Percentiles rank a stretch among this genome's conserved stretches.
These are phyloP conservation scores for Margaritifera margaritifera DNA, from an alignment of 2,888 invertebrate genomes.

Conservation along the genomic window DNA sequence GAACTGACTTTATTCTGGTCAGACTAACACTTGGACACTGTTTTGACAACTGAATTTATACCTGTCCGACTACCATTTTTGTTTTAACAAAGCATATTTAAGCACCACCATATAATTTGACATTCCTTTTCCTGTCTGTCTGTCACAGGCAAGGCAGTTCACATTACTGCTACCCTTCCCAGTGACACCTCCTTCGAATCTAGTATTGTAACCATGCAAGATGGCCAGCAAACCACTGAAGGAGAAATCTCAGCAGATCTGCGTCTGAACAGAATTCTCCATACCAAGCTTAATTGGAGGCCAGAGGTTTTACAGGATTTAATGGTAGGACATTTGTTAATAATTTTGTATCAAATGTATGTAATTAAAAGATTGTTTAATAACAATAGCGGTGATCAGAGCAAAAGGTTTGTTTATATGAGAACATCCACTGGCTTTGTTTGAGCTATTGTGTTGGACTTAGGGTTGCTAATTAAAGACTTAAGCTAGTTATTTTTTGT, in stretches of 20 bases:
- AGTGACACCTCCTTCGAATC: constrained; percentile 48
- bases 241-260: constrained; percentile 41
- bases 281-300: constrained; percentile 54
- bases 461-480: no score
- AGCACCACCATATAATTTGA: background rate
- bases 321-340: constrained; percentile 26
- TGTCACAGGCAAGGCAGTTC: constrained; percentile 32
- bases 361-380: no score
- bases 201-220: constrained; percentile 39
- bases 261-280: constrained; percentile 45
- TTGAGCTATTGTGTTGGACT: no score
- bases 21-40: no score
- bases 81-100: background rate
- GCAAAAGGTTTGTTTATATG: no score
- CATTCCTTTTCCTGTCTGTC: background rate
- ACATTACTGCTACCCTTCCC: constrained; percentile 48
- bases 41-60: no score
- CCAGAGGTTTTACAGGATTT: constrained; percentile 48
- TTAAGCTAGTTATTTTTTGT: no score
- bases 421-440: no score
- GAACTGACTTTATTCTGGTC: no score
- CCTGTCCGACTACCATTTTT: no score
- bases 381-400: no score
- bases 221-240: constrained; percentile 35
- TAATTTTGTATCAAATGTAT: no score